These are phyloP conservation scores for Istiophorus platypterus DNA, from an alignment of 2,113 vertebrate genomes.

Conservation along the genomic window DNA sequence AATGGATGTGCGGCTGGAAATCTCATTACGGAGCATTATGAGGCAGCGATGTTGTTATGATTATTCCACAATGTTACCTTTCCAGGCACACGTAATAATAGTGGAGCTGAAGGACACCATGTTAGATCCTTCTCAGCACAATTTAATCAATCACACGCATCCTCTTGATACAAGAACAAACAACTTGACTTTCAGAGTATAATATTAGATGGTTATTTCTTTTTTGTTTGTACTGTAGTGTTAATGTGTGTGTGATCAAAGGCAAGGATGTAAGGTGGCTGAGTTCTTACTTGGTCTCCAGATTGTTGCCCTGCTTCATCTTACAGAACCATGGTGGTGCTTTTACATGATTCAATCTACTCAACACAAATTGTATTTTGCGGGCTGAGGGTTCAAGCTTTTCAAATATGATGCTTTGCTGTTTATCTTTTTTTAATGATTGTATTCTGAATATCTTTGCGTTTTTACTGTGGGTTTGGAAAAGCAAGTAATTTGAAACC, in stretches of 20 bases:
- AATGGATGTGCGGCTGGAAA: conserved; percentile 50
- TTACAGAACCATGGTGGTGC: not conserved
- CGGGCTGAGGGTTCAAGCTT: not conserved
- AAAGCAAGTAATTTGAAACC: not conserved
- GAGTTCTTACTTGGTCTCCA: not conserved
- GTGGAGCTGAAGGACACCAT: conserved; percentile 47
- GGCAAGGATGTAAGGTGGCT: conserved; percentile 1
- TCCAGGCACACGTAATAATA: conserved; percentile 46
- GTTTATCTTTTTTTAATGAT: not conserved
- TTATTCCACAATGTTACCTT: conserved; percentile 61
- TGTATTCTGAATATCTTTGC: not conserved
- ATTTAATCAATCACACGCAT: conserved; percentile 56
- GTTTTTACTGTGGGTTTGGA: not conserved
- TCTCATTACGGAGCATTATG: conserved; percentile 74
- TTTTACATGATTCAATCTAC: not conserved
- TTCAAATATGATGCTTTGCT: not conserved
- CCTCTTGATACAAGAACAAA: conserved; percentile 55
- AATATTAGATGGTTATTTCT: conserved; percentile 13
- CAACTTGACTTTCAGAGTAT: conserved; percentile 72
- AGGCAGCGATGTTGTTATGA: conserved; percentile 63
- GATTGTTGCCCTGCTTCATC: conserved; percentile 3
- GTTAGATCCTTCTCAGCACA: conserved; percentile 32
- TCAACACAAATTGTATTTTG: not conserved
- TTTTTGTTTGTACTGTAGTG: conserved; percentile 27
- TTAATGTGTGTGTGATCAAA: conserved; percentile 18